Conservation (phyloP, 2,797 vertebrate species). For the Varecia variegata region DNA sequence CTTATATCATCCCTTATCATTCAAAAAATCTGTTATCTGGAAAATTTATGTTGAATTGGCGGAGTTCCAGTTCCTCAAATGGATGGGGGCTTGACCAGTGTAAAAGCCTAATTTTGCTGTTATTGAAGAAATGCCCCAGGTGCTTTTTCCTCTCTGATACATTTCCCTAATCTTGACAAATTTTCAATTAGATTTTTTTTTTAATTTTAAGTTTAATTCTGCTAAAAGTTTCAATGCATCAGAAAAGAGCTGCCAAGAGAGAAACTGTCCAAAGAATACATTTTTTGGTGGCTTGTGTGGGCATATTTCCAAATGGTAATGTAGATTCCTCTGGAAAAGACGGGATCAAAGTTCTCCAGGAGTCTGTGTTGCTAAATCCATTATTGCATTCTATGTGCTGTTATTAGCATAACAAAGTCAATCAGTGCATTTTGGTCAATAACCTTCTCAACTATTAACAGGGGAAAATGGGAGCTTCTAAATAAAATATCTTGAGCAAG, state of each 20-base stretch:
- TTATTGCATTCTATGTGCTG: not conserved
- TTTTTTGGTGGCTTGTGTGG: not conserved
- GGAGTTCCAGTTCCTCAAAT: not conserved
- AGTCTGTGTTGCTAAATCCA: not conserved
- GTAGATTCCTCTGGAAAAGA: slow-evolving; percentile 28
- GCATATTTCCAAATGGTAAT: slow-evolving; percentile 8
- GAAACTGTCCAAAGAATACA: slow-evolving; percentile 8
- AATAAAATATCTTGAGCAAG: slow-evolving; percentile 54
- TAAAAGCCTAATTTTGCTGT: not conserved
- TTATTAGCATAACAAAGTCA: slow-evolving; percentile 68
- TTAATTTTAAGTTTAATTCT: not conserved
- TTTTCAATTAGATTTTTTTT: slow-evolving; percentile 11
- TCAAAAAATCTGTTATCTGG: not conserved
- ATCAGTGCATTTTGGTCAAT: slow-evolving; percentile 63
- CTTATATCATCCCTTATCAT: not conserved
- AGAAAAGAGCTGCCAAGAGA: slow-evolving; percentile 6
- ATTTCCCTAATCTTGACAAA: not conserved
- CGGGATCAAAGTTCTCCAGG: slow-evolving; percentile 33
- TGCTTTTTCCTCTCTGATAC: not conserved
- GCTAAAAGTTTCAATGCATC: not conserved
- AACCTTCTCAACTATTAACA: slow-evolving; percentile 62
- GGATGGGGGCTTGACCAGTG: not conserved
- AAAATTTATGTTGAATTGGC: not conserved
- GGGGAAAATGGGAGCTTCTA: slow-evolving; percentile 44
- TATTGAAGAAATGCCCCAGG: not conserved